These are phyloP conservation scores for Porites divaricata DNA, from an alignment of 92 coral and sea anemone genomes.

Conservation along the genomic window DNA sequence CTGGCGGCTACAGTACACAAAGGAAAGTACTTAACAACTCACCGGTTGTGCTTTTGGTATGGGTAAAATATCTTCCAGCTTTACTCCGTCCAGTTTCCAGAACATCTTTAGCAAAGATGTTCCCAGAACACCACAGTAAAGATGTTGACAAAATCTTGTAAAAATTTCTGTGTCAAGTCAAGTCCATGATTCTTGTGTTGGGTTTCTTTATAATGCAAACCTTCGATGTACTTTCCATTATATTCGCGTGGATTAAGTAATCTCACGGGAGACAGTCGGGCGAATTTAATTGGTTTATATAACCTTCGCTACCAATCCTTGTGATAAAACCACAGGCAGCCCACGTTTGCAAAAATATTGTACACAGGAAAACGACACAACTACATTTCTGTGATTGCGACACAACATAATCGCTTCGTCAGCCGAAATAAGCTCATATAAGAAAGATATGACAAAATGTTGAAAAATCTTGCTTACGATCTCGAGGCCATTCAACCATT, in stretches of 20 bases:
- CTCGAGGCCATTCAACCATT: no score
- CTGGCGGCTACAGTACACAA: constrained; percentile 67
- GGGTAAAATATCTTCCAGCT: constrained; percentile 57
- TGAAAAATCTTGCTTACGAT: no score
- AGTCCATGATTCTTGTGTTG: constrained; percentile 1
- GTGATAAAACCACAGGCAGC: background rate
- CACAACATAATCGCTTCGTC: no score
- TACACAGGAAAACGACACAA: no score
- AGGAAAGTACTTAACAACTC: constrained; percentile 20
- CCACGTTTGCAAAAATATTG: no score
- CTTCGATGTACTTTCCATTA: constrained; percentile 5
- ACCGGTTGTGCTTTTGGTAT: constrained; percentile 73
- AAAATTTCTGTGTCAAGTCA: background rate
- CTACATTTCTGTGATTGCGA: no score
- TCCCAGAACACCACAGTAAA: background rate
- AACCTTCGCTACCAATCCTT: background rate
- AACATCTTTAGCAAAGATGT: constrained; percentile 2
- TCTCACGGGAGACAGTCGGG: background rate
- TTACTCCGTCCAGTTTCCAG: constrained; percentile 58
- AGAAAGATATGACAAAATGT: no score
- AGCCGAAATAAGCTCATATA: no score
- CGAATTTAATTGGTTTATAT: constrained; percentile 2
- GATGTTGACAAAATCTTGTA: background rate
- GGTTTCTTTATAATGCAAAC: constrained; percentile 9
- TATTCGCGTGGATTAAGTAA: constrained; percentile 29